These are phyloP conservation scores for Temnothorax longispinosus DNA, from an alignment of 1,140 invertebrate species.

Conservation along the genomic window DNA sequence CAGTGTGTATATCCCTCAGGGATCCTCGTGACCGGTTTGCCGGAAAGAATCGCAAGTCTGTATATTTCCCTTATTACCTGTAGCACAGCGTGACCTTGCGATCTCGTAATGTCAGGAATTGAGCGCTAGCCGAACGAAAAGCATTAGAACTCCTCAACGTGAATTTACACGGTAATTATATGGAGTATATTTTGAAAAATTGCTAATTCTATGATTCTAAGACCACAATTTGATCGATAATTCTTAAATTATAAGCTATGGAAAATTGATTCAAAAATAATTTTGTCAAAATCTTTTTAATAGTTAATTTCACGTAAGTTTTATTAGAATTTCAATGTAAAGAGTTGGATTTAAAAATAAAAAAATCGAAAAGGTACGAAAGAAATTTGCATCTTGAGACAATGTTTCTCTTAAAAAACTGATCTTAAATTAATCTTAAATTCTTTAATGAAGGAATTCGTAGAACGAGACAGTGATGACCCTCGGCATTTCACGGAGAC, in stretches of 20 bases:
- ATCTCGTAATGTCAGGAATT: constrained; percentile 61
- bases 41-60: constrained; percentile 65
- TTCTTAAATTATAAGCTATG: neutral
- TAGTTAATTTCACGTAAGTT: neutral
- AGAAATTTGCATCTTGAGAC: too few relatives aligned
- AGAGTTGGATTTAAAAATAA: too few relatives aligned
- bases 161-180: constrained; percentile 19
- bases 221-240: neutral
- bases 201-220: neutral
- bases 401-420: too few relatives aligned
- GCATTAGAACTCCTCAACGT: constrained; percentile 21
- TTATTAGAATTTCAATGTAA: neutral
- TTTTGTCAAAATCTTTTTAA: neutral
- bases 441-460: too few relatives aligned
- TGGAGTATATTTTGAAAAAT: neutral
- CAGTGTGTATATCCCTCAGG: constrained; percentile 49
- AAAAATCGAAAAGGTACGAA: too few relatives aligned
- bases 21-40: constrained; percentile 71
- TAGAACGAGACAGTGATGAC: neutral
- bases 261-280: neutral
- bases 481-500: neutral
- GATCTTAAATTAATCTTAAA: too few relatives aligned
- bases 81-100: constrained; percentile 67
- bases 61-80: constrained; percentile 67
- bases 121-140: constrained; percentile 48